Percentiles rank a stretch among this genome's conserved stretches.
phyloP scores from a whole-genome alignment of 2,113 vertebrate genomes.

The Oreochromis aureus region DNA sequence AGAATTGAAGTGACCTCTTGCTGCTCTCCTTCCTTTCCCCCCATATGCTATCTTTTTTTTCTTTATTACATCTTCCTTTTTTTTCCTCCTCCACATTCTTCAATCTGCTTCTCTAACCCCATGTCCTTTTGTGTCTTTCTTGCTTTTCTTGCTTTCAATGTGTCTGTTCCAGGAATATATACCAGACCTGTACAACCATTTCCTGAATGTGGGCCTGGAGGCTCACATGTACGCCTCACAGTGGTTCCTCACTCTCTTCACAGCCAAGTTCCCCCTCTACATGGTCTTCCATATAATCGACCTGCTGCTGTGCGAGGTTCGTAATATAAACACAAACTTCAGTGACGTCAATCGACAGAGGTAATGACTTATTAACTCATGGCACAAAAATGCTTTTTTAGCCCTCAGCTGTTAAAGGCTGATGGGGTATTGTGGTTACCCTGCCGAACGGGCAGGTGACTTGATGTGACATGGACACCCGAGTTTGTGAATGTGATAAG shows the following conservation, averaged over 20 bases:
- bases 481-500: neutral
- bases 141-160: neutral
- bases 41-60: neutral
- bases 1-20: neutral
- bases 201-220: constrained; percentile 94
- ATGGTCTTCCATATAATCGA: constrained; percentile 99
- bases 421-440: neutral
- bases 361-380: neutral
- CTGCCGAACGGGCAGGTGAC: neutral
- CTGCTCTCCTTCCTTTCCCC: neutral
- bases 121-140: neutral
- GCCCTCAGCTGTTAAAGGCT: neutral
- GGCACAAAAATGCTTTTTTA: neutral
- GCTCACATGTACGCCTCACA: constrained; percentile 99
- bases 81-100: neutral
- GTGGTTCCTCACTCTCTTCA: constrained; percentile 99
- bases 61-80: neutral
- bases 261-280: constrained; percentile 98
- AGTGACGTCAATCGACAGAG: neutral
- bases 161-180: constrained; percentile 83
- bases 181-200: constrained; percentile 94
- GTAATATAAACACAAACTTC: neutral
- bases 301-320: constrained; percentile 93
- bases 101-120: neutral
- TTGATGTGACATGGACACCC: neutral